Conservation (phyloP, 23 tunicate species). For the Trididemnum clinides region DNA sequence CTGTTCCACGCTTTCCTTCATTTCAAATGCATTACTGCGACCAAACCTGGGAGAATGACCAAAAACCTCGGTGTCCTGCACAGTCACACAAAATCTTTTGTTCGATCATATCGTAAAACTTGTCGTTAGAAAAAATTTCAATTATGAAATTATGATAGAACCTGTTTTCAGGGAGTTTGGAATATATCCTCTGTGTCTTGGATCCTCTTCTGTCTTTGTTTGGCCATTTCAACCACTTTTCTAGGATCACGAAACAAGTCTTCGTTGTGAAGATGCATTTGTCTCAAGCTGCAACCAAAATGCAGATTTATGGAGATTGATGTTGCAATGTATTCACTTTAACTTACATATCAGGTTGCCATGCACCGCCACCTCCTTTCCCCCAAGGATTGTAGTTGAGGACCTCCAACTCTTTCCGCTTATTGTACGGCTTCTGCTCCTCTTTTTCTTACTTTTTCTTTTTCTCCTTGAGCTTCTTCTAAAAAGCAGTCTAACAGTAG, state of each 20-base stretch:
- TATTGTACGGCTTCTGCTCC: slow-evolving; percentile 81
- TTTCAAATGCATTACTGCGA: slow-evolving; percentile 90
- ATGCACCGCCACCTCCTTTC: slow-evolving; percentile 96
- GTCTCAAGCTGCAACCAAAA: too few relatives aligned
- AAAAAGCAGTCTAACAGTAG: too few relatives aligned
- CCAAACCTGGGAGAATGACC: slow-evolving; percentile 75
- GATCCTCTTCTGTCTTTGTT: slow-evolving; percentile 33
- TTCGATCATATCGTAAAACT: too few relatives aligned
- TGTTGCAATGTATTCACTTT: too few relatives aligned
- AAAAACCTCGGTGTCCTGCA: slow-evolving; percentile 15
- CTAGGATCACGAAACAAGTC: slow-evolving; percentile 71
- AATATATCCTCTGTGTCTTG: slow-evolving; percentile 22
- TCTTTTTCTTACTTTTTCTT: slow-evolving; percentile 42
- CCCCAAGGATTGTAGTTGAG: slow-evolving; percentile 94
- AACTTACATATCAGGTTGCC: slow-evolving; percentile 88
- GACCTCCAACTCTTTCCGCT: slow-evolving; percentile 77
- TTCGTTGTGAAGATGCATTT: slow-evolving; percentile 83
- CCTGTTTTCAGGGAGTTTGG: slow-evolving; percentile 6
- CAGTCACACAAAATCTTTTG: too few relatives aligned
- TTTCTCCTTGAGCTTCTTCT: slow-evolving; percentile 74
- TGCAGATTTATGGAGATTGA: too few relatives aligned
- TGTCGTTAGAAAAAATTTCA: too few relatives aligned
- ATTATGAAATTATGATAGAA: too few relatives aligned
- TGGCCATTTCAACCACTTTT: slow-evolving; percentile 59
- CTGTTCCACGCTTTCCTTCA: slow-evolving; percentile 65